Evolutionary conservation across 1,140 invertebrate genomes (phyloP), one percentile per base, ranked within the genome.

Genomic region (Saccostrea echinata): DNA sequence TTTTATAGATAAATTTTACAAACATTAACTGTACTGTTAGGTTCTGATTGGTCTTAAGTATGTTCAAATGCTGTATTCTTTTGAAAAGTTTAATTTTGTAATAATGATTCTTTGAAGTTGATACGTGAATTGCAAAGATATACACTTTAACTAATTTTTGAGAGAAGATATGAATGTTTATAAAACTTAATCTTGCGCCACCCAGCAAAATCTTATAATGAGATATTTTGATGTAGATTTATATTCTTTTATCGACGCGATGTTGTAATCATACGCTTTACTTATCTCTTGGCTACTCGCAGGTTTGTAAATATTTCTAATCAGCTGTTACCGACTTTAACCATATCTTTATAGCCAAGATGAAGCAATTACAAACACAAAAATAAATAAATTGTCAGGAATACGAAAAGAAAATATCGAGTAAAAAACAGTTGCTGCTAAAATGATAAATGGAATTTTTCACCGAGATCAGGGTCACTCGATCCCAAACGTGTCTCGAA

Each of bases 271-370:
- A 76, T 76, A 76, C 16, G 68, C 24, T 30, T 12, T 4, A 1
- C 30, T 76, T 76, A 76, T 76, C 68, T 76, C 16, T 76, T 27
- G 68, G 27, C 68, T 24, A 76, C 68, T 76, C 3, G 68, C 11
- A 76, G 68, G 16, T 76, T 35, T 76, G 12, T 76, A 76, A 76
- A 76, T 76, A 16, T 30, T 76, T 33, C 68, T 76, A 30, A 76
- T 76, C 68, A 76, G 68, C 27, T 30, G 30, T 30, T 30, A 1
- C 55, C 55, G 30, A 4, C 8, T 76, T 76, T 76, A 35, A 76
- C 24, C 27, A 33, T 27, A 76, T 76, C 68, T 76, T 76, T 76
- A 30, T 76, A 30, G 30, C 68, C 16, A 76, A 30, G 27, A 33
- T 2, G 13, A 35, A 76, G 68, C 24, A 76, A 76, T 76, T 76